These are phyloP conservation scores for Hydrotaea diabolus DNA, from an alignment of 2,888 invertebrate species.

Conservation along the genomic window DNA sequence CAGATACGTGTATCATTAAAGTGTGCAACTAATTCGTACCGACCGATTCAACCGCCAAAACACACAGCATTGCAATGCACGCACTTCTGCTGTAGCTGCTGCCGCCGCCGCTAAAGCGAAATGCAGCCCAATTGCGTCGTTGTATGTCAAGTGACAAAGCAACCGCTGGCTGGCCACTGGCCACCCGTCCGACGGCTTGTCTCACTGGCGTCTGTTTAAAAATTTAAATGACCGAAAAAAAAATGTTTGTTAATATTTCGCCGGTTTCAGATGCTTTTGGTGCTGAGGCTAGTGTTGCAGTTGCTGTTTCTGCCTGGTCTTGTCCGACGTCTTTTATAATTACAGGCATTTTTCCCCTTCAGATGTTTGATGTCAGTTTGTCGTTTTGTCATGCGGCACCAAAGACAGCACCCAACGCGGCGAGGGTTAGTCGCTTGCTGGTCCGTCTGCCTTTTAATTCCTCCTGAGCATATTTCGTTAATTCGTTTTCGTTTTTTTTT, in stretches of 20 bases:
- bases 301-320: not conserved
- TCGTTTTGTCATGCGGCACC: constrained; percentile 25
- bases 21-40: not conserved
- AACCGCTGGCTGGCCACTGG: constrained; percentile 17
- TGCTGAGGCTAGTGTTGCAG: not conserved
- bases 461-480: too few species aligned
- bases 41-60: not conserved
- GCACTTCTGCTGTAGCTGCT: too few species aligned
- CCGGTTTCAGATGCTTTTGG: constrained; percentile 12
- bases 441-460: not conserved
- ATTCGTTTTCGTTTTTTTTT: constrained; percentile 6
- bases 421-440: too few species aligned
- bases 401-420: too few species aligned
- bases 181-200: constrained; percentile 39
- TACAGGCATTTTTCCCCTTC: constrained; percentile 38
- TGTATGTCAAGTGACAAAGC: not conserved
- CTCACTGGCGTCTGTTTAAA: constrained; percentile 62
- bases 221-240: constrained; percentile 58
- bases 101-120: too few species aligned
- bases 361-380: constrained; percentile 28
- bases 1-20: too few species aligned
- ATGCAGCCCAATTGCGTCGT: not conserved
- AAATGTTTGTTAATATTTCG: constrained; percentile 58
- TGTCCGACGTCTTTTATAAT: constrained; percentile 28
- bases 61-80: too few species aligned